Evolutionary conservation across 2,113 vertebrate genomes (phyloP).

Genomic region (Forbesichthys papilliferus): DNA sequence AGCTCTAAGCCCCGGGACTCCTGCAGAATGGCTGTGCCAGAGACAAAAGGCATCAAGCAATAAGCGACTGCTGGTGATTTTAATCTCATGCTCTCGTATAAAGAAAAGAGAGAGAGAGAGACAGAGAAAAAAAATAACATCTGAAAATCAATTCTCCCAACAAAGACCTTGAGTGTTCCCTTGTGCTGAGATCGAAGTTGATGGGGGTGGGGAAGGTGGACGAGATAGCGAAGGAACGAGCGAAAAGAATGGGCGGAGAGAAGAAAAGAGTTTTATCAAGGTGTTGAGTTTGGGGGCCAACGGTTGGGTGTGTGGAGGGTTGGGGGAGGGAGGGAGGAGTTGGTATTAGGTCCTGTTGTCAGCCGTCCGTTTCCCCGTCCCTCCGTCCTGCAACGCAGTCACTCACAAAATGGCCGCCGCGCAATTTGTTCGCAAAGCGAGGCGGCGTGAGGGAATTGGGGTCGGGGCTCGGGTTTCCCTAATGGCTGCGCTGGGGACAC

Average conservation of each 20-base stretch:
- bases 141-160: conserved; percentile 72
- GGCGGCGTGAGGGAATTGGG: conserved; percentile 53
- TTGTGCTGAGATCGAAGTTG: conserved; percentile 56
- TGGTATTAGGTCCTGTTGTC: conserved; percentile 42
- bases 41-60: conserved; percentile 66
- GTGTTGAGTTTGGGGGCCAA: conserved; percentile 64
- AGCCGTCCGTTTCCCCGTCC: conserved; percentile 55
- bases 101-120: conserved; percentile 46
- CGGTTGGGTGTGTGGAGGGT: conserved; percentile 39
- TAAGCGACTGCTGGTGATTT: conserved; percentile 65
- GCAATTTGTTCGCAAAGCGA: conserved; percentile 70
- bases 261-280: conserved; percentile 63
- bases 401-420: conserved; percentile 67
- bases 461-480: conserved; percentile 60
- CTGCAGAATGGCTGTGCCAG: conserved; percentile 48
- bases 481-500: conserved; percentile 61
- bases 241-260: conserved; percentile 50
- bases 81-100: conserved; percentile 59
- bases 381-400: conserved; percentile 24
- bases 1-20: conserved; percentile 66
- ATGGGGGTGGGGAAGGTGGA: conserved; percentile 31
- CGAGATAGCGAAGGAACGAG: conserved; percentile 11
- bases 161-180: conserved; percentile 71
- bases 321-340: neutral
- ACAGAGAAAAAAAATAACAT: conserved; percentile 69